These are phyloP conservation scores for Coluber constrictor DNA, from an alignment of 2,797 vertebrate species.

Conservation along the genomic window DNA sequence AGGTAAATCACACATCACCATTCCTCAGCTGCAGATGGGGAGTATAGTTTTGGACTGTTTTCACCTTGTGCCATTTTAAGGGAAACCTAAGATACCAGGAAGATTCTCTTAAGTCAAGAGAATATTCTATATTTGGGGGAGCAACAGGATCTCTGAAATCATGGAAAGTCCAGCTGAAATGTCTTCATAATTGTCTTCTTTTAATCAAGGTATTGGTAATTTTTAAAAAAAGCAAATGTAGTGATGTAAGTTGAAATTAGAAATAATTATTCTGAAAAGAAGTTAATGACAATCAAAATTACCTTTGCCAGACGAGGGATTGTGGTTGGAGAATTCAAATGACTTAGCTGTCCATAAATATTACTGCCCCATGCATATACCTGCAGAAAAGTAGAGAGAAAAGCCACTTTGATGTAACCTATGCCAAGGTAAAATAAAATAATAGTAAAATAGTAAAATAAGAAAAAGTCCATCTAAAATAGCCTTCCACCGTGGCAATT, in stretches of 20 bases:
- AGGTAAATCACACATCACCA: background rate
- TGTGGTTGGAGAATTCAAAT: constrained; percentile 85
- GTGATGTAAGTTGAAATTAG: background rate
- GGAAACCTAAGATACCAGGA: background rate
- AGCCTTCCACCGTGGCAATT: background rate
- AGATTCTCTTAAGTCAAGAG: background rate
- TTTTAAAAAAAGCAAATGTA: background rate
- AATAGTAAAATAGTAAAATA: background rate
- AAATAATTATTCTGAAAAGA: constrained; percentile 20
- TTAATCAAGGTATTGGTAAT: background rate
- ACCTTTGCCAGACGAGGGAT: constrained; percentile 90
- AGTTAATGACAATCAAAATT: constrained; percentile 33
- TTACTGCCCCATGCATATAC: constrained; percentile 96
- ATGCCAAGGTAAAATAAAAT: background rate
- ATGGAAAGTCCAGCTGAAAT: background rate
- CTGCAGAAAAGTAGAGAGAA: constrained; percentile 62
- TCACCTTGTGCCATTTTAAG: background rate
- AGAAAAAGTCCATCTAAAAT: background rate
- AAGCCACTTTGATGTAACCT: background rate
- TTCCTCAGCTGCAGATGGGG: background rate
- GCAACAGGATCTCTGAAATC: background rate
- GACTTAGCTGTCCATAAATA: constrained; percentile 87
- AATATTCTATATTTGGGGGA: background rate
- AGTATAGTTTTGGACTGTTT: background rate
- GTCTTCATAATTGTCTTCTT: background rate